Conservation (phyloP, 2,888 invertebrate genomes). For the Phortica okadai region DNA sequence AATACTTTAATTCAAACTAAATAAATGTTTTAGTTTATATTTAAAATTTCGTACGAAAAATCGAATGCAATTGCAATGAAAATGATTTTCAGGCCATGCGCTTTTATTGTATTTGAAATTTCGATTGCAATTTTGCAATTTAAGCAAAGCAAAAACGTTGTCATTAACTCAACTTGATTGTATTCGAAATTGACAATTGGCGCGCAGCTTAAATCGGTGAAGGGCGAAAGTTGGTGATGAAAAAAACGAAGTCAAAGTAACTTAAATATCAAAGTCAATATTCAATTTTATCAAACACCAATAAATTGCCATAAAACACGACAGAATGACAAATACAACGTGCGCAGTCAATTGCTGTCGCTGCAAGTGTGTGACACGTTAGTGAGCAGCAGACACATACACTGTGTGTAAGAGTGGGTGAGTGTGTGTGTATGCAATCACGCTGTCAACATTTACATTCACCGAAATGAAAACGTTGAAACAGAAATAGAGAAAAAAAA, state of each 20-base stretch:
- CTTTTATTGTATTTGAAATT: too few species aligned
- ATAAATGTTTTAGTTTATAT: too few species aligned
- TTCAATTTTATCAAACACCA: slow-evolving; percentile 67
- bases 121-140: not conserved
- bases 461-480: not conserved
- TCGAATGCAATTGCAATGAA: too few species aligned
- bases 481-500: slow-evolving; percentile 21
- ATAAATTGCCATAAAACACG: slow-evolving; percentile 58
- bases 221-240: not conserved
- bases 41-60: not conserved
- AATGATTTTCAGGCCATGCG: too few species aligned
- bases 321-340: slow-evolving; percentile 22
- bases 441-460: slow-evolving; percentile 24
- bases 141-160: not conserved
- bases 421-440: slow-evolving; percentile 41
- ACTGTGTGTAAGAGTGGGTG: not conserved
- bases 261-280: slow-evolving; percentile 33
- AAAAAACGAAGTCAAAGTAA: not conserved
- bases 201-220: not conserved
- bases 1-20: too few species aligned
- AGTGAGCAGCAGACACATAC: too few species aligned
- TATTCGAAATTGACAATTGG: not conserved
- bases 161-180: slow-evolving; percentile 8
- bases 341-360: slow-evolving; percentile 12
- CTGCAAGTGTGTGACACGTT: not conserved